Conservation (phyloP, 2,888 invertebrate genomes). For the Druceiella hillmani region DNA sequence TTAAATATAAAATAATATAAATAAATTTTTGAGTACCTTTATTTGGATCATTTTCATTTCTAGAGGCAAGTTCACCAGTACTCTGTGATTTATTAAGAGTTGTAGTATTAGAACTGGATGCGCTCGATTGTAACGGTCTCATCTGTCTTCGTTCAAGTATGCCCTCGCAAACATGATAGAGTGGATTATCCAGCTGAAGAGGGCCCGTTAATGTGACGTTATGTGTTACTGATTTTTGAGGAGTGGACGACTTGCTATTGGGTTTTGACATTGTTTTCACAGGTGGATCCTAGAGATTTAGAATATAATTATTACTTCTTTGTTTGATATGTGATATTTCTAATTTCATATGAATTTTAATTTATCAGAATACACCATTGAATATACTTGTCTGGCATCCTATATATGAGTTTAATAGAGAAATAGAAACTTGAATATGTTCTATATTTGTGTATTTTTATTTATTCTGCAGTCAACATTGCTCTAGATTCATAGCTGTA, state of each 20-base stretch:
- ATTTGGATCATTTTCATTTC: slow-evolving; percentile 38
- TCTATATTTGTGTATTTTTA: too few relatives aligned
- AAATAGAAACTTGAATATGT: too few relatives aligned
- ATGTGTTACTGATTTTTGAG: slow-evolving; percentile 28
- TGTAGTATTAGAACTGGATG: slow-evolving; percentile 29
- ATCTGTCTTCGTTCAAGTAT: slow-evolving; percentile 46
- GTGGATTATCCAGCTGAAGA: slow-evolving; percentile 60
- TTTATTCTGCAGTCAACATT: too few relatives aligned
- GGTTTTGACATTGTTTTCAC: slow-evolving; percentile 41
- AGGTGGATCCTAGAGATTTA: slow-evolving; percentile 39
- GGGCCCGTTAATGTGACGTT: slow-evolving; percentile 35
- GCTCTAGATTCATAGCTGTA: too few relatives aligned
- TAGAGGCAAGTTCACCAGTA: slow-evolving; percentile 49
- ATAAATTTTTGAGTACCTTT: too few relatives aligned
- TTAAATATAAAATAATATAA: too few relatives aligned
- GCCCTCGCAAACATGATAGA: slow-evolving; percentile 78
- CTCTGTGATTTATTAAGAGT: slow-evolving; percentile 53
- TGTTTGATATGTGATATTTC: too few relatives aligned
- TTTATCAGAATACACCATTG: too few relatives aligned
- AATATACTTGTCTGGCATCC: too few relatives aligned
- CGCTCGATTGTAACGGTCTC: slow-evolving; percentile 40
- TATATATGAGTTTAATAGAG: too few relatives aligned
- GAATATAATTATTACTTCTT: neutral
- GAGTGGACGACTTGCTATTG: slow-evolving; percentile 45
- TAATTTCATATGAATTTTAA: too few relatives aligned